These are phyloP conservation scores for Poeciliopsis occidentalis DNA, from an alignment of 2,113 vertebrate species.

Conservation along the genomic window DNA sequence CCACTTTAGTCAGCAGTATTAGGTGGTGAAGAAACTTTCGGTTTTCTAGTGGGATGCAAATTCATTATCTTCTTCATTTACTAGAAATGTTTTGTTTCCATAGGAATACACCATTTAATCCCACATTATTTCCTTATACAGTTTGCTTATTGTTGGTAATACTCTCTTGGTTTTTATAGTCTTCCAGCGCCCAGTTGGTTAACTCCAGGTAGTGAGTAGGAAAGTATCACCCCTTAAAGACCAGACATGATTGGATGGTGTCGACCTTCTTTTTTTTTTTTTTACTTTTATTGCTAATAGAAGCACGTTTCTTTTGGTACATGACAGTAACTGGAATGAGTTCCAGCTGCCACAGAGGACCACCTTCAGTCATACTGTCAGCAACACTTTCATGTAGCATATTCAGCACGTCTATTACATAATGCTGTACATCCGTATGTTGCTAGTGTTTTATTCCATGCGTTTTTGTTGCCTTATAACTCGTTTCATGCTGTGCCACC, in stretches of 20 bases:
- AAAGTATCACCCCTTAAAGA: not conserved
- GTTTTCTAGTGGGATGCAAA: no score
- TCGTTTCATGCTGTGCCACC: conserved; percentile 1
- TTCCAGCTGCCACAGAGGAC: no score
- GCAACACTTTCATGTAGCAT: not conserved
- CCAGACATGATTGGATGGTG: not conserved
- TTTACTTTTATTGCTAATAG: no score
- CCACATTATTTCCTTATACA: not conserved
- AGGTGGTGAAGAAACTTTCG: no score
- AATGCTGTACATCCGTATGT: no score
- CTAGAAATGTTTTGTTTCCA: not conserved
- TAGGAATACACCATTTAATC: not conserved
- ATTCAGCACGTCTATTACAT: not conserved
- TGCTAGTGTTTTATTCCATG: not conserved
- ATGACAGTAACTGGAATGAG: not conserved
- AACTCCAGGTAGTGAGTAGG: not conserved
- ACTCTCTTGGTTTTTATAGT: not conserved
- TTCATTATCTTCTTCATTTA: no score
- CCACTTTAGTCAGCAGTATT: no score
- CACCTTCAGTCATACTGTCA: not conserved
- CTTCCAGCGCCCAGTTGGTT: not conserved
- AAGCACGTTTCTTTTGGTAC: not conserved
- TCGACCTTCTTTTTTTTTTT: no score
- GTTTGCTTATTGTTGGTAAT: not conserved
- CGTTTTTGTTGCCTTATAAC: not conserved